Evolutionary conservation across 2,888 invertebrate species (phyloP).

Genomic region (Drosophila atripex): DNA sequence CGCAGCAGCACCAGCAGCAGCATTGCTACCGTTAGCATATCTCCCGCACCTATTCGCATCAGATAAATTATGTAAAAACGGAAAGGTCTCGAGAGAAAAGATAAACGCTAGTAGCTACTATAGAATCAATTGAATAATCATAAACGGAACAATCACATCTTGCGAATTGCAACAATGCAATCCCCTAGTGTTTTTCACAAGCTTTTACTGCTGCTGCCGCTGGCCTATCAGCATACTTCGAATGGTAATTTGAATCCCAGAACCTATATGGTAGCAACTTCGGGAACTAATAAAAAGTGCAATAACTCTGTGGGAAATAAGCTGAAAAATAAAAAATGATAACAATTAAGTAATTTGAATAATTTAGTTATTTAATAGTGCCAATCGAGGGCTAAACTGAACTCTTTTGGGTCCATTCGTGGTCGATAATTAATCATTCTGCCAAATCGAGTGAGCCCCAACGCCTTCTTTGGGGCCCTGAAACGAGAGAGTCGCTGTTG

Average conservation of each 20-base stretch:
- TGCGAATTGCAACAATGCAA: slow-evolving; percentile 46
- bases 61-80: slow-evolving; percentile 48
- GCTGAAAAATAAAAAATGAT: not conserved
- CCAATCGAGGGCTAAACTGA: slow-evolving; percentile 15
- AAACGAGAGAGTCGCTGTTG: slow-evolving; percentile 21
- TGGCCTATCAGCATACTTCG: slow-evolving; percentile 49
- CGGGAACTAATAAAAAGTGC: slow-evolving; percentile 14
- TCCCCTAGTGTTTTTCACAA: slow-evolving; percentile 49
- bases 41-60: slow-evolving; percentile 64
- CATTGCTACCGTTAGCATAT: slow-evolving; percentile 20
- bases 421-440: slow-evolving; percentile 40
- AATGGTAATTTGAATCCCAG: slow-evolving; percentile 54
- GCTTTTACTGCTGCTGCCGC: slow-evolving; percentile 60
- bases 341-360: slow-evolving; percentile 7
- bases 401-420: slow-evolving; percentile 10
- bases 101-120: slow-evolving; percentile 17
- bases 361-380: slow-evolving; percentile 20
- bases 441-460: slow-evolving; percentile 16
- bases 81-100: slow-evolving; percentile 12
- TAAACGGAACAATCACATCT: slow-evolving; percentile 32
- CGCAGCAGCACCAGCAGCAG: slow-evolving; percentile 24
- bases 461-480: slow-evolving; percentile 21
- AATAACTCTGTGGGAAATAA: slow-evolving; percentile 1
- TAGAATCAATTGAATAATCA: slow-evolving; percentile 22
- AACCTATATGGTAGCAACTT: not conserved